These are phyloP conservation scores for Drosophila gunungcola DNA, from an alignment of 1,140 invertebrate species.

Conservation along the genomic window DNA sequence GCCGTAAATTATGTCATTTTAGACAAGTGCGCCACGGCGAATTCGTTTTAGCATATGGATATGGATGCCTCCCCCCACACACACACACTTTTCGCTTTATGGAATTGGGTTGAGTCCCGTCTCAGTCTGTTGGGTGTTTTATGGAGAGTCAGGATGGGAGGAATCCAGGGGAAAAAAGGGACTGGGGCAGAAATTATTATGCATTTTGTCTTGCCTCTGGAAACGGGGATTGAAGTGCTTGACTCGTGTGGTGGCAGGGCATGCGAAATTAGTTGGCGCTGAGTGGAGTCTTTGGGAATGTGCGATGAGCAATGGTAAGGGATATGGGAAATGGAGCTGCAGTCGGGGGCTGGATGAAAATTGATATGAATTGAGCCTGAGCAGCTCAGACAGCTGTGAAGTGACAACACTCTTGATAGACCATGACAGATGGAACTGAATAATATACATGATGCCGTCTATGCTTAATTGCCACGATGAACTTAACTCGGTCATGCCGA, in stretches of 20 bases:
- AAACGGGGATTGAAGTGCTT: constrained; percentile 60
- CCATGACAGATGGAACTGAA: constrained; percentile 56
- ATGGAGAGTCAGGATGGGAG: background rate
- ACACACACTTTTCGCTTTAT: constrained; percentile 63
- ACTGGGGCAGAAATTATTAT: constrained; percentile 55
- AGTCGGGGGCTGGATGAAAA: constrained; percentile 41
- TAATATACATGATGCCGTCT: constrained; percentile 10
- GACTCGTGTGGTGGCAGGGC: constrained; percentile 44
- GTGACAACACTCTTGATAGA: constrained; percentile 65
- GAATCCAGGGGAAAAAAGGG: constrained; percentile 4
- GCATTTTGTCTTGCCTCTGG: constrained; percentile 67
- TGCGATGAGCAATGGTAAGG: constrained; percentile 28
- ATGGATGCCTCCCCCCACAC: constrained; percentile 13
- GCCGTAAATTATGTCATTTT: constrained; percentile 82
- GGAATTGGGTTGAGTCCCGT: constrained; percentile 74
- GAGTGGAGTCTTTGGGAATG: constrained; percentile 68
- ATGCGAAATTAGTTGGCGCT: constrained; percentile 76
- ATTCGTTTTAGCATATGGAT: constrained; percentile 63
- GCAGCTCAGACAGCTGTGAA: constrained; percentile 64
- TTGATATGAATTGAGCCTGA: constrained; percentile 73
- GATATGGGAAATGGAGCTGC: constrained; percentile 7
- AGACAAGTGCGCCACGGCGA: constrained; percentile 72
- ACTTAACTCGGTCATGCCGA: constrained; percentile 25
- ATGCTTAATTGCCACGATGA: constrained; percentile 40
- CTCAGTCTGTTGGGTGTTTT: constrained; percentile 13